These are phyloP conservation scores for Syrphus vitripennis DNA, from an alignment of 2,888 invertebrate species.

Conservation along the genomic window DNA sequence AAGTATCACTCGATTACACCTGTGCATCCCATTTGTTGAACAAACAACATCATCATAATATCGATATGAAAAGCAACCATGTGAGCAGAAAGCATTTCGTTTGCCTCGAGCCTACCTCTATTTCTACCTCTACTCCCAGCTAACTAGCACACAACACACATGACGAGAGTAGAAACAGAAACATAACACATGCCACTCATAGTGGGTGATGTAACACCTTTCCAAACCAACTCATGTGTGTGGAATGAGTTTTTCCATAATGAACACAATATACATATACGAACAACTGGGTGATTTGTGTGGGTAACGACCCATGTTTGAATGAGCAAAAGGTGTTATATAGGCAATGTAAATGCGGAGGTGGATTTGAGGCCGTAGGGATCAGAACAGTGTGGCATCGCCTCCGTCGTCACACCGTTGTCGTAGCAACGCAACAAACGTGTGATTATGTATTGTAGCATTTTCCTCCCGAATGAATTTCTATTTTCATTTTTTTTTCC, in stretches of 20 bases:
- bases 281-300: conserved; percentile 2
- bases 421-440: neutral
- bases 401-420: neutral
- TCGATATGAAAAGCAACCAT: conserved; percentile 8
- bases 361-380: conserved; percentile 3
- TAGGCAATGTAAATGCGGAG: neutral
- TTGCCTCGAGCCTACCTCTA: neutral
- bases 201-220: neutral
- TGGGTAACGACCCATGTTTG: conserved; percentile 22
- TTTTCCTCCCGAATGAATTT: neutral
- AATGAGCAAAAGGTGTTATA: conserved; percentile 9
- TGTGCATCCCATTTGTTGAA: conserved; percentile 26
- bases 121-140: neutral
- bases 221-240: neutral
- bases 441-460: conserved; percentile 19
- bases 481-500: conserved; percentile 22
- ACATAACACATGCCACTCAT: conserved; percentile 1
- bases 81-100: neutral
- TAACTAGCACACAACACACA: neutral
- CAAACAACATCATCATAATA: conserved; percentile 10
- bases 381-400: neutral
- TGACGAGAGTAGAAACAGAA: neutral
- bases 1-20: conserved; percentile 45
- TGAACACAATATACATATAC: neutral
- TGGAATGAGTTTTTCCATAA: conserved; percentile 19